Percentiles rank a stretch among this genome's conserved stretches.
Conservation (phyloP, 2,113 vertebrate genomes). For the Kryptolebias marmoratus region DNA sequence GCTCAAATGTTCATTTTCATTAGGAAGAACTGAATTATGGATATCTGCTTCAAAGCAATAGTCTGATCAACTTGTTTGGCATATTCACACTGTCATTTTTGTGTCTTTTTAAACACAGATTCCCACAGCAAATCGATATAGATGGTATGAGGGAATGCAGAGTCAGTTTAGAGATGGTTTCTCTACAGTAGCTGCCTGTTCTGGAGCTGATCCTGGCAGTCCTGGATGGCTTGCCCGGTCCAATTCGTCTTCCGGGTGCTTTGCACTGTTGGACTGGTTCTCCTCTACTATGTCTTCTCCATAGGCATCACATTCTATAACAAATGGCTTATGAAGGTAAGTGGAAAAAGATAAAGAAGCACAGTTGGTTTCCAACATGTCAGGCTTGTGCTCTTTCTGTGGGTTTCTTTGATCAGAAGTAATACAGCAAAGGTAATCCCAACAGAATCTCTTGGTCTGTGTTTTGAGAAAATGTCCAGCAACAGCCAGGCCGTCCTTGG, state of each 20-base stretch:
- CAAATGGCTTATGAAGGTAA: slow-evolving; percentile 93
- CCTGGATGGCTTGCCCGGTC: slow-evolving; percentile 71
- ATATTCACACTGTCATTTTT: not conserved
- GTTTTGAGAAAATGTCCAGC: too few relatives aligned
- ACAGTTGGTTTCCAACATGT: not conserved
- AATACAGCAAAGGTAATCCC: not conserved
- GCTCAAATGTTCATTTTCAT: too few relatives aligned
- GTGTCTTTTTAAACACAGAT: not conserved
- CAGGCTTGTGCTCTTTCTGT: not conserved
- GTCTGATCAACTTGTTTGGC: too few relatives aligned
- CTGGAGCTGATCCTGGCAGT: slow-evolving; percentile 8
- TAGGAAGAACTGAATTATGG: too few relatives aligned
- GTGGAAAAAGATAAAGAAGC: not conserved
- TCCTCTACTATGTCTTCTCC: slow-evolving; percentile 91
- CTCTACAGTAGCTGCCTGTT: slow-evolving; percentile 29
- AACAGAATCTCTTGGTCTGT: not conserved
- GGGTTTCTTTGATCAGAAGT: not conserved
- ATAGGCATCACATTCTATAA: slow-evolving; percentile 96
- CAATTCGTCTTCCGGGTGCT: slow-evolving; percentile 80
- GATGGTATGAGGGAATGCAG: not conserved
- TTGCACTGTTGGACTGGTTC: slow-evolving; percentile 82
- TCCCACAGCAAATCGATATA: not conserved
- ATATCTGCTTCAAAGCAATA: too few relatives aligned
- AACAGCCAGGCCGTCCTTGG: not conserved
- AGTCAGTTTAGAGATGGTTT: slow-evolving; percentile 25